These are phyloP conservation scores for Elachura formosa DNA, from an alignment of 2,113 vertebrate genomes.

Conservation along the genomic window DNA sequence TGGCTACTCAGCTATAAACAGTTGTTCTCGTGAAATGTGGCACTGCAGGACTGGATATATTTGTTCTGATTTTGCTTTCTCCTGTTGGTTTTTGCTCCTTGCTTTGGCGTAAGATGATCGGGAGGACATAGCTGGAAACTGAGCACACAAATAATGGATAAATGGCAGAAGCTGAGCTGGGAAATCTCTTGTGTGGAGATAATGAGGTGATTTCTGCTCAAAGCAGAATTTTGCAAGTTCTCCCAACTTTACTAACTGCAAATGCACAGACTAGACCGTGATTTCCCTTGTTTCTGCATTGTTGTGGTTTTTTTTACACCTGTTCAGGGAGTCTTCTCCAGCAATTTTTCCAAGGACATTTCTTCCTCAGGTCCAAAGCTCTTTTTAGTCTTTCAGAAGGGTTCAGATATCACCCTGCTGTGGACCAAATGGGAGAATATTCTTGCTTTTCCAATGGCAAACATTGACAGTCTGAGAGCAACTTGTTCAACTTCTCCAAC, in stretches of 20 bases:
- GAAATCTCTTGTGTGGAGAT: not conserved
- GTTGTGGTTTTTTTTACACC: not conserved
- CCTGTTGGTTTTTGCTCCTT: not conserved
- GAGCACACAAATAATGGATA: not conserved
- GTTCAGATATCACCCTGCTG: not conserved
- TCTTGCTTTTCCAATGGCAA: not conserved
- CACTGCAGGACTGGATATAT: not conserved
- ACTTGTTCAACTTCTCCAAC: not conserved
- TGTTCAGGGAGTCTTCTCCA: not conserved
- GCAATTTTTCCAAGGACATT: not conserved
- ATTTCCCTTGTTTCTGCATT: not conserved
- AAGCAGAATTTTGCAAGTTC: not conserved
- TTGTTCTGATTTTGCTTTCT: not conserved
- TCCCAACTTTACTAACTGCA: not conserved
- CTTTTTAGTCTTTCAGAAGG: not conserved
- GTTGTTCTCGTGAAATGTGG: not conserved
- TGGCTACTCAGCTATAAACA: not conserved
- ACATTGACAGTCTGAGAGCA: not conserved
- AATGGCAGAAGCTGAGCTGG: not conserved
- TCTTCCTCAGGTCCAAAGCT: not conserved
- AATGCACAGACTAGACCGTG: accelerated
- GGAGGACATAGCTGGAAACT: not conserved
- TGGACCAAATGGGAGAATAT: not conserved
- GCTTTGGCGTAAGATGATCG: not conserved
- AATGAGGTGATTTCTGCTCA: not conserved